Evolutionary conservation across 2,888 invertebrate species (phyloP), one percentile per base, ranked within the genome.

Genomic region (Teleogryllus oceanicus): DNA sequence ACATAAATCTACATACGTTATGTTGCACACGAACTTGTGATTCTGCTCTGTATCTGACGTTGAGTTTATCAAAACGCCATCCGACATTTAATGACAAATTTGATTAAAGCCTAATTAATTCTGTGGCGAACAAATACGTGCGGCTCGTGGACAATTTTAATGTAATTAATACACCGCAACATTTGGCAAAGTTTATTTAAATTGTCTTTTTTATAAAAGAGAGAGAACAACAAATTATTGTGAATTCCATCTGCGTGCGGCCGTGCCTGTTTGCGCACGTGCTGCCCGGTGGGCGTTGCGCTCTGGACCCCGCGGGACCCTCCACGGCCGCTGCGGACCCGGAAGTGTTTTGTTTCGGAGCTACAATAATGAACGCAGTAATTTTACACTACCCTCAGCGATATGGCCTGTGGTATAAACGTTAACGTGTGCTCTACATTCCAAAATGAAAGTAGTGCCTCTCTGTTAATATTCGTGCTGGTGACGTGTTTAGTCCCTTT

Each of bases 11-110:
- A 62, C 62, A 62, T 62, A 62, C n/a, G 62, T 62, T 62, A 16
- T n/a, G 62, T 62, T 62, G 62, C 62, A 62, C n/a, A 62, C n/a
- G 62, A n/a, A 62, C 62, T 62, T 62, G 62, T 62, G 62, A 62
- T 62, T 62, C 62, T 16, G 62, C 62, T 18, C n/a, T 37, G 8
- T 37, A 37, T n/a, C 62, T 62, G 62, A 62, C 62, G 62, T 62
- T 62, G 62, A n/a, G 62, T 62, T 62, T 62, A 62, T 62, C 62
- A 62, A 62, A 62, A 62, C 62, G 62, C 16, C 62, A 62, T 62
- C 62, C 62, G 62, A 62, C 16, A 62, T 62, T 62, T 62, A 62
- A 62, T 62, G 62, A 62, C 16, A 62, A 62, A 62, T 62, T 62
- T 62, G 62, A 62, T 62, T 62, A 62, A 62, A 62, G 62, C 16